Evolutionary conservation across 2,113 vertebrate genomes (phyloP), one percentile per base, ranked within the genome.

Genomic region (Recurvirostra avosetta): DNA sequence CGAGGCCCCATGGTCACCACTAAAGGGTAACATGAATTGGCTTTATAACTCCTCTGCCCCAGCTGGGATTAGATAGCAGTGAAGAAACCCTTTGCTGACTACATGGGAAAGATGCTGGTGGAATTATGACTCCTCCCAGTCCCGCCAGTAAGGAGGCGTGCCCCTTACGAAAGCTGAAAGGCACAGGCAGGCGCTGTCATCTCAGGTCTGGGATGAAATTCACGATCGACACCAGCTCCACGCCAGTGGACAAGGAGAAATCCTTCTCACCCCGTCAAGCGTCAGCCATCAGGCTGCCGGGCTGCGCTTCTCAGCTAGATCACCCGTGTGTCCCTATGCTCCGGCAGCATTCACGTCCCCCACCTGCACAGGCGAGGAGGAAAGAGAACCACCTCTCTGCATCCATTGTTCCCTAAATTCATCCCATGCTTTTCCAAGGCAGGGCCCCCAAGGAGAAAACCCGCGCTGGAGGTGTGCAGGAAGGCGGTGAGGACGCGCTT

Each of bases 381-480:
- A 59, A n/a, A 4, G 29, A 65, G 29, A 20, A 13, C 12, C 43
- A 61, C 23, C 36, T 29, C 70, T 29, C 62, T 17, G 20, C 36
- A 38, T 2, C 15, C 66, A 4, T 50, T 58, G 34, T 36, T n/a
- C 4, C 27, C 30, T 30, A 34, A 40, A 71, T 66, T 58, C n/a
- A 73, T 61, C 77, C 34, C 68, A 40, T 25, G 21, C 45, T 4
- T 66, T 77, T 23, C 65, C 45, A 52, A 88, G 45, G 32, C 38
- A 50, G 32, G 21, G 5, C 3, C 19, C 47, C 34, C 13, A 18
- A n/a, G 67, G 55, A 49, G 45, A 34, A 62, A 50, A 29, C 21
- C n/a, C 1, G 0, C 2, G 0, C 7, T 25, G 55, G 34, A 67
- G 15, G 22, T 34, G 40, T 61, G 34, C 52, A 11, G 47, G 52